Evolutionary conservation across 35 echinoderm and acorn worm species (phyloP).

Genomic region (Ptychodera flava): DNA sequence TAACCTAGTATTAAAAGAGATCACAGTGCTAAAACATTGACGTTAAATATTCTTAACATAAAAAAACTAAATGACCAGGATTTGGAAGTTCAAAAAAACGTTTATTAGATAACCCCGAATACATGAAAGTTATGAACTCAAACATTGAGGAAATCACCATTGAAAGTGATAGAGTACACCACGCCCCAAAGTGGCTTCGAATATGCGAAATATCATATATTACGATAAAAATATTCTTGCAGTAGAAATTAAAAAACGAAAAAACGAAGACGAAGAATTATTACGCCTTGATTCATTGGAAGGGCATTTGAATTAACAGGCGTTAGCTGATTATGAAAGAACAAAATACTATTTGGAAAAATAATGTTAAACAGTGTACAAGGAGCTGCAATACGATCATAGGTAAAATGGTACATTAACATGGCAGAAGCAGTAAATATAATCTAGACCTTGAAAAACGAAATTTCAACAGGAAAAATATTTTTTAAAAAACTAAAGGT

Average conservation of each 20-base stretch:
- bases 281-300: not conserved
- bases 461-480: constrained; percentile 15
- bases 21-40: not conserved
- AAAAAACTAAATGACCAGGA: not conserved
- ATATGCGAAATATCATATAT: not conserved
- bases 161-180: not conserved
- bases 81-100: not conserved
- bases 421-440: not conserved
- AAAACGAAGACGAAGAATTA: not conserved
- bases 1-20: not conserved
- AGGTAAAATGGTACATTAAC: constrained; percentile 6
- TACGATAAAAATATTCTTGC: not conserved
- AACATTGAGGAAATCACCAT: not conserved
- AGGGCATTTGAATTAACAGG: not conserved
- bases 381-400: not conserved
- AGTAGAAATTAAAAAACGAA: not conserved
- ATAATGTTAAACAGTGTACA: not conserved
- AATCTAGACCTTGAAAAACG: not conserved
- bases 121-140: not conserved
- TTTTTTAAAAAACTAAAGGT: constrained; percentile 1
- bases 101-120: not conserved
- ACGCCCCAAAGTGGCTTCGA: not conserved
- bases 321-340: not conserved
- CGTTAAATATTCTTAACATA: not conserved
- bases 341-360: not conserved